phyloP scores from a whole-genome alignment of 2,888 invertebrate species.

The Drepanosiphum platanoidis region DNA sequence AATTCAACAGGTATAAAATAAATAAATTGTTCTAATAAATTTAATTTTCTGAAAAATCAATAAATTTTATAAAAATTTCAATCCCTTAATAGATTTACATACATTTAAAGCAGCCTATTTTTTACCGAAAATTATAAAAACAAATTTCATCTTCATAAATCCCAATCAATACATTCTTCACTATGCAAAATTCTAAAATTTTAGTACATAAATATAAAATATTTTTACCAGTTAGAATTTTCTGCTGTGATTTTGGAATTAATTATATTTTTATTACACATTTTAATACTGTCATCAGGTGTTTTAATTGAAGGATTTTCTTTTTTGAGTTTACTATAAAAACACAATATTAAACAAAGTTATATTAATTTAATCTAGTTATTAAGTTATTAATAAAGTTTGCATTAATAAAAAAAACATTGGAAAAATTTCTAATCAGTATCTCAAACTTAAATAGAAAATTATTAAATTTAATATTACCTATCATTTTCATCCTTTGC shows the following conservation, averaged over 20 bases:
- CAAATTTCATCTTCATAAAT: too few species aligned
- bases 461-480: constrained; percentile 22
- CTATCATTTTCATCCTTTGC: constrained; percentile 65
- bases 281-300: neutral
- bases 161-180: neutral
- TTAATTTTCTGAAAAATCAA: too few species aligned
- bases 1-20: too few species aligned
- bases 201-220: neutral
- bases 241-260: neutral
- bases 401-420: too few species aligned
- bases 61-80: too few species aligned
- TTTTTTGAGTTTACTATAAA: constrained; percentile 27
- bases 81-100: too few species aligned
- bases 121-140: too few species aligned
- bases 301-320: neutral
- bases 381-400: too few species aligned
- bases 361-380: neutral
- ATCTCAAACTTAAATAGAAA: neutral
- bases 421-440: too few species aligned
- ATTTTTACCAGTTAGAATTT: constrained; percentile 15
- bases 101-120: too few species aligned
- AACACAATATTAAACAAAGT: constrained; percentile 33
- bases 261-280: neutral
- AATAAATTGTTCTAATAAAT: too few species aligned
- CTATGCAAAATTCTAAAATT: neutral